A percentile compares a stretch with the other conserved stretches of the same genome.
Conservation (phyloP, 2,113 vertebrate genomes). For the Chloroceryle aenea region DNA sequence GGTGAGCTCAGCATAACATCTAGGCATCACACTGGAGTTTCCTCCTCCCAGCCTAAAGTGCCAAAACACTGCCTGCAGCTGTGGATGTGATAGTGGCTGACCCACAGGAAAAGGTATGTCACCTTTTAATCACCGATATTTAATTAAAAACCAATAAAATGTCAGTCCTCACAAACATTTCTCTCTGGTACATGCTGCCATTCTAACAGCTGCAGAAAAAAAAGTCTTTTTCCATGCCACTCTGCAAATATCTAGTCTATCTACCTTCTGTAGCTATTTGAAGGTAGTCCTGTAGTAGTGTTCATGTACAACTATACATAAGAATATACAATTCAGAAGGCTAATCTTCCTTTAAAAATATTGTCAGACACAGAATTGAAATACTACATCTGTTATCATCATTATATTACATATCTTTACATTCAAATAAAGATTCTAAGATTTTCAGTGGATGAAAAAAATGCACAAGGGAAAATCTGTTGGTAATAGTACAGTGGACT, state of each 20-base stretch:
- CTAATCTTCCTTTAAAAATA: background rate
- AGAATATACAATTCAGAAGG: background rate
- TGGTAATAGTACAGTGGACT: background rate
- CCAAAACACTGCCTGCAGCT: background rate
- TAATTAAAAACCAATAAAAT: constrained; percentile 5
- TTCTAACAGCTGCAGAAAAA: constrained; percentile 8
- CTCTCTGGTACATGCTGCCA: background rate
- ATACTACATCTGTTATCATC: background rate
- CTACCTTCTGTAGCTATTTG: background rate
- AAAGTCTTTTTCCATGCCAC: background rate
- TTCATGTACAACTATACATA: background rate
- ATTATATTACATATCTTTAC: background rate
- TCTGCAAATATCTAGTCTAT: background rate
- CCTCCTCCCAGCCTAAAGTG: background rate
- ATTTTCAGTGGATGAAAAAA: background rate
- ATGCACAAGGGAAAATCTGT: background rate
- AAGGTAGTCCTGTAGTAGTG: background rate
- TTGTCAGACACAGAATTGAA: background rate
- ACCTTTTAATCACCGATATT: background rate
- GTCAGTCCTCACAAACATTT: background rate
- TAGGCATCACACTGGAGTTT: background rate
- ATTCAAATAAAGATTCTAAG: background rate
- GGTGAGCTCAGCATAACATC: background rate
- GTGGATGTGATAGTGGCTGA: background rate
- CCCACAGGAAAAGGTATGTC: background rate